phyloP scores from a whole-genome alignment of 2,888 invertebrate genomes.

The Balanococcus diminutus region DNA sequence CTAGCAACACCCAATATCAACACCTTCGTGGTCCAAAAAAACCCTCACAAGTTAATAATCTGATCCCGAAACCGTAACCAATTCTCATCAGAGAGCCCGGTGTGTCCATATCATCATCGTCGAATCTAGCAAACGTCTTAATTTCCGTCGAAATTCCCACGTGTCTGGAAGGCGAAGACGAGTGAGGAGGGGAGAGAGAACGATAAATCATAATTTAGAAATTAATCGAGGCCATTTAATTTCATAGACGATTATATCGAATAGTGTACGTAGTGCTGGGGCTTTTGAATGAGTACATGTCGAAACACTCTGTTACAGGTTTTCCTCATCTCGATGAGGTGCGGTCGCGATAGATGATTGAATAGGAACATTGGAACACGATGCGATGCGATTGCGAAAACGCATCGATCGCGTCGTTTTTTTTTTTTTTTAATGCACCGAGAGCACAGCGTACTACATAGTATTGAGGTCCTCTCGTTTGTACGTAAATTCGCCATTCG shows the following conservation, averaged over 20 bases:
- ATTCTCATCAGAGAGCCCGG: not conserved
- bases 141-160: not conserved
- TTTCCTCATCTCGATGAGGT: not conserved
- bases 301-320: not conserved
- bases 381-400: no score
- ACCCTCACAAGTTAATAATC: not conserved
- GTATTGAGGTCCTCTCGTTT: not conserved
- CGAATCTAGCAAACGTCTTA: not conserved
- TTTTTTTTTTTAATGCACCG: not conserved
- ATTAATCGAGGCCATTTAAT: slow-evolving; percentile 27
- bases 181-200: not conserved
- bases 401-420: not conserved
- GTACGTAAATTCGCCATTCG: not conserved
- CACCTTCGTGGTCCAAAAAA: not conserved
- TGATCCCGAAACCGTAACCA: not conserved
- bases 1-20: not conserved
- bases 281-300: not conserved
- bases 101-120: not conserved
- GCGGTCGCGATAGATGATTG: not conserved
- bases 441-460: no score
- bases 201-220: slow-evolving; percentile 35
- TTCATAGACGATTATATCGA: not conserved
- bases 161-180: not conserved
- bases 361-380: not conserved
- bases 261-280: not conserved